A percentile compares a stretch with the other conserved stretches of the same genome.
Evolutionary conservation across 2,888 invertebrate genomes (phyloP).

Genomic region (Bellardia bayeri): DNA sequence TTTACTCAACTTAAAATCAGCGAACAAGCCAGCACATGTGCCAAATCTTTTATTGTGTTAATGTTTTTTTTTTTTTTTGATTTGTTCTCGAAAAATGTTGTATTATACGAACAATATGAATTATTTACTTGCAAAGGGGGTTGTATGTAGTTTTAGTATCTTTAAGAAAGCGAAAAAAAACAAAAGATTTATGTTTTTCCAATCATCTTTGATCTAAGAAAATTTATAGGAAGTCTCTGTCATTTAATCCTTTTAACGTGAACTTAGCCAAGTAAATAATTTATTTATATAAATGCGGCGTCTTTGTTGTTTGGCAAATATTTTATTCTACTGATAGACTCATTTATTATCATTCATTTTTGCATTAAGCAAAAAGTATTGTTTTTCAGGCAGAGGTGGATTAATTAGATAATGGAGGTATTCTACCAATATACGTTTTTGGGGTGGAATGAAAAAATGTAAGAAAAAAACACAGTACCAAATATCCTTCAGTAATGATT

Average conservation of each 20-base stretch:
- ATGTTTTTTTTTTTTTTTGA: background rate
- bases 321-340: conserved; percentile 4
- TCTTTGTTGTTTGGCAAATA: background rate
- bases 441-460: background rate
- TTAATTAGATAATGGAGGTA: conserved; percentile 21
- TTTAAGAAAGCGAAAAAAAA: background rate
- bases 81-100: conserved; percentile 27
- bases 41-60: conserved; percentile 38
- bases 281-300: conserved; percentile 22
- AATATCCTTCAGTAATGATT: background rate
- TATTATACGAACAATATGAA: conserved; percentile 5
- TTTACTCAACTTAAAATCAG: conserved; percentile 55
- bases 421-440: background rate
- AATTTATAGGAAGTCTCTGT: conserved; percentile 43
- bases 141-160: conserved; percentile 14
- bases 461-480: background rate
- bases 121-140: conserved; percentile 18
- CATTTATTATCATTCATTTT: conserved; percentile 40
- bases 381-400: background rate
- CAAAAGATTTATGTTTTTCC: conserved; percentile 43
- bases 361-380: background rate
- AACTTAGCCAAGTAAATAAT: conserved; percentile 5
- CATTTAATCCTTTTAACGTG: conserved; percentile 50
- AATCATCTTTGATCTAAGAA: conserved; percentile 53
- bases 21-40: conserved; percentile 56